Base-by-base conservation (phyloP, 2,797 vertebrate species). In the Florisuga fusca region DNA sequence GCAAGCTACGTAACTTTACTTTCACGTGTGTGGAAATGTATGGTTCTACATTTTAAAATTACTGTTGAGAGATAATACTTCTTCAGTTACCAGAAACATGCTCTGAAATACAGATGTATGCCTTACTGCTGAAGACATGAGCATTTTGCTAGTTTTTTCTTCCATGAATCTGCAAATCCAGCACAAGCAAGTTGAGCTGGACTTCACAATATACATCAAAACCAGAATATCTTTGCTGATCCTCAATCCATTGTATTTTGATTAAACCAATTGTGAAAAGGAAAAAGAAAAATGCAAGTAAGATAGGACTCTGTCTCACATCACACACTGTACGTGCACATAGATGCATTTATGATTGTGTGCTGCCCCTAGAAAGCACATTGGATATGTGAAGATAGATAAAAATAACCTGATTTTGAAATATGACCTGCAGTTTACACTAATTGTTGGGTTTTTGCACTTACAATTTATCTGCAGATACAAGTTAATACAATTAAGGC, bases 211-310 rank as follows among this genome's bases (percentile, higher is more conserved):
- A 46, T 75, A 17, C 12, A 83, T 68, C n/a, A 85, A 61, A 38
- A 87, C 83, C 27, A 86, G 48, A 89, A 84, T 92, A 93, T 83
- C 58, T 83, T 90, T 93, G 72, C 62, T 66, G 72, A 90, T 48
- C 21, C 72, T 68, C 34, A 80, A n/a, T 66, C 36, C 34, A 16
- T 85, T 94, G 71, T 74, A 41, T 6, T 45, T 81, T 25, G n/a
- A 63, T 1, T 2, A 55, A 94, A 85, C 25, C 4, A 3, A 3
- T 13, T 72, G 34, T 63, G 34, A 62, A 77, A 85, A 89, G 38
- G n/a, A 74, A 63, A 63, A 92, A 48, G 34, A 66, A 31, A 91
- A 83, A 88, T 45, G 31, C 18, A 53, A 50, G 36, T 63, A 89
- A 78, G 20, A 58, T 38, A 61, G 26, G 19, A 74, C n/a, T 82